Percentiles rank a stretch among this genome's conserved stretches.
Evolutionary conservation across 2,113 vertebrate species (phyloP).

Genomic region (human (Homo sapiens)): GRCh38 chr13:35696501-35697000

Average conservation of each 20-base stretch:
- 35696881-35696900: background rate
- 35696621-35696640: background rate
- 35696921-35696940: background rate
- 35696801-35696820: rapidly evolving
- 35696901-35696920: background rate
- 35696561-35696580: background rate
- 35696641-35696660: background rate
- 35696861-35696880: background rate
- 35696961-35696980: background rate
- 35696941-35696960: too few relatives aligned
- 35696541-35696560: background rate
- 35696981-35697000: background rate
- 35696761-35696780: rapidly evolving
- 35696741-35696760: background rate
- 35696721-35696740: background rate
- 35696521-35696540: background rate
- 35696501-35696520: background rate
- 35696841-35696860: background rate
- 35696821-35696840: background rate
- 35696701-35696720: too few relatives aligned
- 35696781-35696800: background rate
- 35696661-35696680: rapidly evolving
- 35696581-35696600: too few relatives aligned
- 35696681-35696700: background rate
- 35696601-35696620: background rate